These are phyloP conservation scores for Atta colombica DNA, from an alignment of 1,140 invertebrate species.

Conservation along the genomic window DNA sequence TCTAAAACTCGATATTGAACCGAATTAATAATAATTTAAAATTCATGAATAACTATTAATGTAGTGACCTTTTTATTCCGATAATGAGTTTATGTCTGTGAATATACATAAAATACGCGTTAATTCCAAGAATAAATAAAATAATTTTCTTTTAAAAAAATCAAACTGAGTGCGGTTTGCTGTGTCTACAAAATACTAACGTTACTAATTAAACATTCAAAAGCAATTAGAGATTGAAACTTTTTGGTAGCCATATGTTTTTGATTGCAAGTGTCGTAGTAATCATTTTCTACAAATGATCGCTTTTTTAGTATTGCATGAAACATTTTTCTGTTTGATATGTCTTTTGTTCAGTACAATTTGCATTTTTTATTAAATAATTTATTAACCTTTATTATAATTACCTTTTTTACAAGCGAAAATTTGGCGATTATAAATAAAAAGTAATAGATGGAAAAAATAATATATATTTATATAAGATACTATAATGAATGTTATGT, in stretches of 20 bases:
- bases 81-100: neutral
- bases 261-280: constrained; percentile 62
- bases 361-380: constrained; percentile 34
- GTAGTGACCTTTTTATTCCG: neutral
- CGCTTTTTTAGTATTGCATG: constrained; percentile 71
- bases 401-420: neutral
- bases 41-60: constrained; percentile 28
- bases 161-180: constrained; percentile 84
- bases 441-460: neutral
- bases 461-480: neutral
- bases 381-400: constrained; percentile 13
- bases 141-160: constrained; percentile 27
- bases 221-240: constrained; percentile 51
- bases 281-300: constrained; percentile 49
- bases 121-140: constrained; percentile 5
- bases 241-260: constrained; percentile 67
- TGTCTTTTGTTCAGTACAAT: constrained; percentile 29
- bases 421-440: constrained; percentile 12
- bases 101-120: neutral
- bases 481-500: neutral
- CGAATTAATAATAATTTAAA: neutral
- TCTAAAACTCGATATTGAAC: constrained; percentile 14
- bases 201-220: constrained; percentile 41
- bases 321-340: constrained; percentile 48
- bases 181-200: constrained; percentile 77